Conservation (phyloP, 2,797 vertebrate species). For the Pipistrellus pygmaeus region DNA sequence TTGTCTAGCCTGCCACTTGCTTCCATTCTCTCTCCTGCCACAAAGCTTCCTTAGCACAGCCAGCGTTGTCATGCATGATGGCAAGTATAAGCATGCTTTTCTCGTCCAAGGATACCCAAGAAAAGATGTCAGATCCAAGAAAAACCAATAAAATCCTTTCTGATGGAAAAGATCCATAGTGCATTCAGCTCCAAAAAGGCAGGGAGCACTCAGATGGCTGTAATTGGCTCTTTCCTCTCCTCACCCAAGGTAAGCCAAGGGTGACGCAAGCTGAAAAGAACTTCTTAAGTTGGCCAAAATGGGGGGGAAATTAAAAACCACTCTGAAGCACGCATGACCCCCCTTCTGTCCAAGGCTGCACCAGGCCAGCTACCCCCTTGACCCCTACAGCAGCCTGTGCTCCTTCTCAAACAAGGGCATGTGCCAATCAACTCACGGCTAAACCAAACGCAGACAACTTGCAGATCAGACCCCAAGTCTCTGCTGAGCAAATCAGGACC, state of each 20-base stretch:
- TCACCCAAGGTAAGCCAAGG: conserved; percentile 48
- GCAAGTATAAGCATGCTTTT: neutral
- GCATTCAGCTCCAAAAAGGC: neutral
- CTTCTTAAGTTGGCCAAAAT: neutral
- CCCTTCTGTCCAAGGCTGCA: neutral
- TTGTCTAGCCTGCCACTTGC: neutral
- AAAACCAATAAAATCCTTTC: neutral
- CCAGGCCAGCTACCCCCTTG: neutral
- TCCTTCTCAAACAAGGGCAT: neutral
- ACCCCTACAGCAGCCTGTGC: accelerated
- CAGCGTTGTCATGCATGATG: accelerated
- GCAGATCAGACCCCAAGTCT: neutral
- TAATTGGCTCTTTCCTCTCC: neutral
- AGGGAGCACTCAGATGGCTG: neutral
- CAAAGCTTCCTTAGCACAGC: neutral
- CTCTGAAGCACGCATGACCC: neutral
- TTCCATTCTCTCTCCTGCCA: neutral
- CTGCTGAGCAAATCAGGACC: neutral
- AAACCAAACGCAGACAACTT: neutral
- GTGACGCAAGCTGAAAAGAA: conserved; percentile 46
- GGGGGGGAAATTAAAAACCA: neutral
- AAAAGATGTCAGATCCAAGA: conserved; percentile 27
- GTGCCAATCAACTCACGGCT: neutral
- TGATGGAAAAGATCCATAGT: neutral
- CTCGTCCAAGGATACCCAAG: neutral